Percentiles rank a stretch among this genome's conserved stretches.
These are phyloP conservation scores for Chinchilla lanigera DNA, from an alignment of 2,113 vertebrate species.

Conservation along the genomic window DNA sequence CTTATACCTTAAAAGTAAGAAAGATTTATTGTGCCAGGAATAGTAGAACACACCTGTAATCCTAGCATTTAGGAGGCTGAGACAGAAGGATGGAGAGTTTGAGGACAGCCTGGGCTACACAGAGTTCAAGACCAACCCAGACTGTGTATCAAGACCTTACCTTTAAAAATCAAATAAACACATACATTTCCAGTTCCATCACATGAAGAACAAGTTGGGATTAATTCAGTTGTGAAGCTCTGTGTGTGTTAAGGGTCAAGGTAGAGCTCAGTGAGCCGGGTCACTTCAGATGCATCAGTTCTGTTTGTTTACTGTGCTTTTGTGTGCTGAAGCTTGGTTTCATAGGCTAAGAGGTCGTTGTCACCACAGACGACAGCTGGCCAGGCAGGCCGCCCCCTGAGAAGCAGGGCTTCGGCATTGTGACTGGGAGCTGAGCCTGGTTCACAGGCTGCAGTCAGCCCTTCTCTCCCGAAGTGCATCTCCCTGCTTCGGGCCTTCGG, in stretches of 20 bases:
- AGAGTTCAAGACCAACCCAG: not conserved
- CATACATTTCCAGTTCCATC: not conserved
- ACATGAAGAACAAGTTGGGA: not conserved
- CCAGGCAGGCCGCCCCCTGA: not conserved
- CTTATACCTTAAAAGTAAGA: not conserved
- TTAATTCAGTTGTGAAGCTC: not conserved
- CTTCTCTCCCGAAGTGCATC: not conserved
- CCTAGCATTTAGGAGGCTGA: not conserved
- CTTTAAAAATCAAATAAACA: not conserved
- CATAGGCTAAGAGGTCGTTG: not conserved
- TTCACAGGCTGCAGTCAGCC: fast-evolving
- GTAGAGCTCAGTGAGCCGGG: not conserved
- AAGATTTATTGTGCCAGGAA: not conserved
- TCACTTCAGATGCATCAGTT: not conserved
- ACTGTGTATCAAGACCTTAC: not conserved
- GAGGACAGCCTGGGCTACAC: not conserved
- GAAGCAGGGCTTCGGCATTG: fast-evolving
- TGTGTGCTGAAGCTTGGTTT: not conserved
- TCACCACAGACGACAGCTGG: not conserved
- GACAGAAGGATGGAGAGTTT: not conserved
- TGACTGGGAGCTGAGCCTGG: not conserved
- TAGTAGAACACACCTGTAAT: not conserved
- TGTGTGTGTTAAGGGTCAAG: not conserved
- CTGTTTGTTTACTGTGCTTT: not conserved
- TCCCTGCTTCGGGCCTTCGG: not conserved